These are phyloP conservation scores for Acanthurus tractus DNA, from an alignment of 2,797 vertebrate species.

Conservation along the genomic window DNA sequence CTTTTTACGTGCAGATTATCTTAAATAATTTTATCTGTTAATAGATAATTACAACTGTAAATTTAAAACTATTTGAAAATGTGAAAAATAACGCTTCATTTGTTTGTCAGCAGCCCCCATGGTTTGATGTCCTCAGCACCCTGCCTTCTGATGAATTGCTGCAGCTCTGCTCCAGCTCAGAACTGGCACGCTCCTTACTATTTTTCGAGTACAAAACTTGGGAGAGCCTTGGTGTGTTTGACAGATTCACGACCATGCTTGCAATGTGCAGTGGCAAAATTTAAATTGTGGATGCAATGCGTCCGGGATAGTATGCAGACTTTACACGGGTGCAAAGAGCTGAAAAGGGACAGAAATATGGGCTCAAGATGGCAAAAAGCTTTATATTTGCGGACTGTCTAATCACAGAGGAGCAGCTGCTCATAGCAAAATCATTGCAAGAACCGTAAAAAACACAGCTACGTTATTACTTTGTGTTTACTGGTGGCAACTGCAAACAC, in stretches of 20 bases:
- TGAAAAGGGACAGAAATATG: neutral
- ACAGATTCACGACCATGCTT: constrained; percentile 13
- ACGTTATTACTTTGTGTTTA: neutral
- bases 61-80: neutral
- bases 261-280: neutral
- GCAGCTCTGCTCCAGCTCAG: constrained; percentile 1
- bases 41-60: rapidly evolving
- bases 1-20: no score
- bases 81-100: neutral
- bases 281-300: neutral
- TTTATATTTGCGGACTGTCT: neutral
- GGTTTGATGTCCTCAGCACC: constrained; percentile 4
- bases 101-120: neutral
- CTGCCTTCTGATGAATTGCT: constrained; percentile 9
- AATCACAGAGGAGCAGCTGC: constrained; percentile 43
- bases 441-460: neutral
- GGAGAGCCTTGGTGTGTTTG: constrained; percentile 1
- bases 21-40: neutral
- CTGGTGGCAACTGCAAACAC: constrained; percentile 1
- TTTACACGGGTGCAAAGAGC: constrained; percentile 4
- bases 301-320: neutral
- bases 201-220: neutral
- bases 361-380: constrained; percentile 1
- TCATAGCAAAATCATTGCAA: neutral
- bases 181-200: constrained; percentile 9